Conservation (phyloP, 2,797 vertebrate species). For the Brachyrhaphis roseni region DNA sequence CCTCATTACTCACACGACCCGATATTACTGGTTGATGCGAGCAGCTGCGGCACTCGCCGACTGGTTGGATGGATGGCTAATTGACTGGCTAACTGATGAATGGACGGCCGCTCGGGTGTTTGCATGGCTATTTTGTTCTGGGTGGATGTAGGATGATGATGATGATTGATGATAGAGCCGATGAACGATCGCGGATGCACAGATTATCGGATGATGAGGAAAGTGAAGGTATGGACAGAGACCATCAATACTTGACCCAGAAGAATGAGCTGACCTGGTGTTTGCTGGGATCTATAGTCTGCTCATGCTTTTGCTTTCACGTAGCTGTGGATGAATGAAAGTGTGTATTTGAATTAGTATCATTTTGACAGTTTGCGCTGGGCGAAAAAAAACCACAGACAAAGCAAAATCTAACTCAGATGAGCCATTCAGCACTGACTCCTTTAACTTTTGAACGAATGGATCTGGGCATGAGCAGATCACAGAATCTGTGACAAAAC, state of each 20-base stretch:
- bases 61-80: slow-evolving; percentile 61
- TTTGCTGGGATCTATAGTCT: not conserved
- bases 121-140: slow-evolving; percentile 46
- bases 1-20: slow-evolving; percentile 62
- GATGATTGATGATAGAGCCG: slow-evolving; percentile 38
- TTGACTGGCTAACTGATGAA: slow-evolving; percentile 62
- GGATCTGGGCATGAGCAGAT: not conserved
- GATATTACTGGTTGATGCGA: slow-evolving; percentile 46
- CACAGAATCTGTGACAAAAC: not conserved
- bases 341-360: slow-evolving; percentile 16
- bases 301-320: not conserved
- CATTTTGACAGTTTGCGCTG: not conserved
- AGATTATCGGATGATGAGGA: slow-evolving; percentile 34
- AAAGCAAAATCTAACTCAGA: not conserved
- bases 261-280: slow-evolving; percentile 4
- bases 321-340: not conserved
- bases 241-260: slow-evolving; percentile 21
- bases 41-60: slow-evolving; percentile 24
- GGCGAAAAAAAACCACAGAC: not conserved
- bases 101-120: slow-evolving; percentile 42
- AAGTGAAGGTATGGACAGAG: not conserved
- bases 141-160: slow-evolving; percentile 24
- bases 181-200: slow-evolving; percentile 19
- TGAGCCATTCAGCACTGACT: not conserved
- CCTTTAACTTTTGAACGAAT: not conserved